Conservation (phyloP, 2,888 invertebrate genomes). For the Drosophila rubida region DNA sequence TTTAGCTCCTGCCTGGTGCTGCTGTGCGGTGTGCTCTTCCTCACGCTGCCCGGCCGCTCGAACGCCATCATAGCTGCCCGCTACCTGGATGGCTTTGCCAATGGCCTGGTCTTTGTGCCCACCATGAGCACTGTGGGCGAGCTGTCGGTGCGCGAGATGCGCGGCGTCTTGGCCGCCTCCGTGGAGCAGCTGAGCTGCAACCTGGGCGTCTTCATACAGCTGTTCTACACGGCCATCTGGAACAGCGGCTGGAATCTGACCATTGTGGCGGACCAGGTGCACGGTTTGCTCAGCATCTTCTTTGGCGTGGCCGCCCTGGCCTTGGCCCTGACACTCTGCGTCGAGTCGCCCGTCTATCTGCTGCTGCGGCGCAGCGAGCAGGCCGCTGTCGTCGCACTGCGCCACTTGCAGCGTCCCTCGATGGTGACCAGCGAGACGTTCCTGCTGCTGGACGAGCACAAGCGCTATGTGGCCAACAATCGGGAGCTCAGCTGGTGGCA, state of each 20-base stretch:
- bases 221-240: slow-evolving; percentile 64
- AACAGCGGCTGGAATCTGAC: slow-evolving; percentile 48
- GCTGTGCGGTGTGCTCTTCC: slow-evolving; percentile 71
- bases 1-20: slow-evolving; percentile 68
- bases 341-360: slow-evolving; percentile 80
- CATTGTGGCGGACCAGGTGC: slow-evolving; percentile 63
- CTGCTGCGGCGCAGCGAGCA: slow-evolving; percentile 70
- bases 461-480: slow-evolving; percentile 71
- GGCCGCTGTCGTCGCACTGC: slow-evolving; percentile 68
- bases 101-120: slow-evolving; percentile 79
- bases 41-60: slow-evolving; percentile 45
- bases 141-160: slow-evolving; percentile 58
- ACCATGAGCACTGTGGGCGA: slow-evolving; percentile 78
- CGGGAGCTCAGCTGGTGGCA: slow-evolving; percentile 36
- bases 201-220: slow-evolving; percentile 73
- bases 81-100: slow-evolving; percentile 81
- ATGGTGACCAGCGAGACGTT: slow-evolving; percentile 71
- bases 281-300: slow-evolving; percentile 71
- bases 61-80: slow-evolving; percentile 69
- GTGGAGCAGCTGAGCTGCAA: slow-evolving; percentile 72
- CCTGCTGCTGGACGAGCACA: slow-evolving; percentile 75
- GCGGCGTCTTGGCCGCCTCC: slow-evolving; percentile 71
- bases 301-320: slow-evolving; percentile 61
- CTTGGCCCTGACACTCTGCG: slow-evolving; percentile 49
- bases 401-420: slow-evolving; percentile 72